These are phyloP conservation scores for Choloepus didactylus DNA, from an alignment of 2,797 vertebrate genomes.

Conservation along the genomic window DNA sequence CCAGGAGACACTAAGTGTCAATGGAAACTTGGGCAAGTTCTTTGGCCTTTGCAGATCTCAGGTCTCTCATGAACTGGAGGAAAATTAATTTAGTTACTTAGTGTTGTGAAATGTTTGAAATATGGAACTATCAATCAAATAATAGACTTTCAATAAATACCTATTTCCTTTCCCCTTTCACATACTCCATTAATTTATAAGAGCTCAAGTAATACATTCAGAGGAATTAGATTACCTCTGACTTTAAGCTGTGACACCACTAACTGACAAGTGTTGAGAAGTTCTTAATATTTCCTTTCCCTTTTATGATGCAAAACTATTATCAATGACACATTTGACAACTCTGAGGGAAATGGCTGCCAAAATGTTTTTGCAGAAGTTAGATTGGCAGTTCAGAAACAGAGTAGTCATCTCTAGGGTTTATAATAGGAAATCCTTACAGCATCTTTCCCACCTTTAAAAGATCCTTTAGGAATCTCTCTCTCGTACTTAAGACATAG, in stretches of 20 bases:
- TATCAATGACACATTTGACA: conserved; percentile 80
- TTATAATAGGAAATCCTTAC: conserved; percentile 75
- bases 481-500: not conserved
- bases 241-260: conserved; percentile 65
- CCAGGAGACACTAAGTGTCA: not conserved
- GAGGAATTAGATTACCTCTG: conserved; percentile 48
- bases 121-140: not conserved
- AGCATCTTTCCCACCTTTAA: conserved; percentile 36
- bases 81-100: not conserved
- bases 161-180: not conserved
- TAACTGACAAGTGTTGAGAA: conserved; percentile 64
- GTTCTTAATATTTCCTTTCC: conserved; percentile 76
- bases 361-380: conserved; percentile 76
- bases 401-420: conserved; percentile 70
- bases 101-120: not conserved
- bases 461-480: conserved; percentile 16
- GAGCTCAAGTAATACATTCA: conserved; percentile 6
- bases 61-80: not conserved
- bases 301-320: conserved; percentile 74
- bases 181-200: not conserved
- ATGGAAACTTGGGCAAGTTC: not conserved
- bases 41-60: not conserved
- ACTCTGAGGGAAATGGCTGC: conserved; percentile 76
- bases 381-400: conserved; percentile 83
- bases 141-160: not conserved